Conservation (phyloP, 2,113 vertebrate species). For the Neogale vison region DNA sequence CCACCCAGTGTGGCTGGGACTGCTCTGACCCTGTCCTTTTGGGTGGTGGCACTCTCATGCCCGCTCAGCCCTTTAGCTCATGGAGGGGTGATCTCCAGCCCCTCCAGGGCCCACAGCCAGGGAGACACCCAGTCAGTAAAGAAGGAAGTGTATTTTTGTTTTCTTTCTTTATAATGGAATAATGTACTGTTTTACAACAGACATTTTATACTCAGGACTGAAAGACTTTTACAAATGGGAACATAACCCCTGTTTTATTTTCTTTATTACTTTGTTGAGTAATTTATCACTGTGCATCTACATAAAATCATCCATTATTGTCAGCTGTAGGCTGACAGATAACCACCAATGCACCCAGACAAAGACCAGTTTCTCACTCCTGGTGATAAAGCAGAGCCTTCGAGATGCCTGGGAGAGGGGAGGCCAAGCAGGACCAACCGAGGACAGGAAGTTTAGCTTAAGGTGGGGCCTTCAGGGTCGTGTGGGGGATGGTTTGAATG, state of each 20-base stretch:
- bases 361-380: background rate
- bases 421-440: rapidly evolving
- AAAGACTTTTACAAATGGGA: background rate
- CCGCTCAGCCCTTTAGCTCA: background rate
- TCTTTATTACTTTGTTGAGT: background rate
- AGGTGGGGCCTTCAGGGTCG: too few species aligned
- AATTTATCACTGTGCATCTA: background rate
- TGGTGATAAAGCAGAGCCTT: rapidly evolving
- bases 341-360: background rate
- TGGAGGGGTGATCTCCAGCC: background rate
- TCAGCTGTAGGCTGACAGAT: too few species aligned
- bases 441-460: background rate
- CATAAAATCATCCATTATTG: rapidly evolving
- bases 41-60: background rate
- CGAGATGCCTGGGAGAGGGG: rapidly evolving
- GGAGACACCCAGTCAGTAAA: background rate
- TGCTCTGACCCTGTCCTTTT: rapidly evolving
- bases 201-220: background rate
- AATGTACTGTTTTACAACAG: background rate
- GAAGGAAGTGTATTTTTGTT: background rate
- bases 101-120: background rate
- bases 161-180: background rate
- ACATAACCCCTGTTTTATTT: background rate
- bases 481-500: background rate
- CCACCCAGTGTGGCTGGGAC: background rate